Evolutionary conservation across 1,140 invertebrate species (phyloP).

Genomic region (Belonocnema kinseyi): DNA sequence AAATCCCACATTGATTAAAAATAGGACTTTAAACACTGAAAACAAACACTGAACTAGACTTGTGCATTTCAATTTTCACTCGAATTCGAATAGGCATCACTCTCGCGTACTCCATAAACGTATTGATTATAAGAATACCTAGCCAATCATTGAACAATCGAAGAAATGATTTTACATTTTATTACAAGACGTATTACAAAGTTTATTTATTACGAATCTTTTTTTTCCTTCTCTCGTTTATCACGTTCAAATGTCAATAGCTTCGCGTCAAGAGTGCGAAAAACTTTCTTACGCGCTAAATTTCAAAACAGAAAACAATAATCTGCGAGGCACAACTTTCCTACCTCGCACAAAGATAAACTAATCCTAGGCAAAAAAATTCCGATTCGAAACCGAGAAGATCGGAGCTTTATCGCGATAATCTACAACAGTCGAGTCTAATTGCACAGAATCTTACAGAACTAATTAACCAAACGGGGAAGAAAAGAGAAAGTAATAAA

Average conservation of each 20-base stretch:
- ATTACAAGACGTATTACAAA: slow-evolving; percentile 3
- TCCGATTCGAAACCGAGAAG: slow-evolving; percentile 8
- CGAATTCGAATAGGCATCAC: not conserved
- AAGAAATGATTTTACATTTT: slow-evolving; percentile 8
- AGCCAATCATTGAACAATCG: not conserved
- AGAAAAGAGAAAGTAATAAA: not conserved
- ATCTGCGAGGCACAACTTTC: not conserved
- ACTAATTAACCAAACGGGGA: not conserved
- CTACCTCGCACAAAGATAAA: not conserved
- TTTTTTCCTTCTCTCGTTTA: not conserved
- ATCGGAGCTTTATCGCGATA: not conserved
- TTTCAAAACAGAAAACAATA: not conserved
- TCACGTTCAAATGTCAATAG: not conserved
- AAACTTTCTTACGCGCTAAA: not conserved
- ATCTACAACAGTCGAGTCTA: slow-evolving; percentile 6
- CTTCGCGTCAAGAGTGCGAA: not conserved
- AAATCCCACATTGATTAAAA: slow-evolving; percentile 7
- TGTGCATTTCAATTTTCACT: slow-evolving; percentile 22
- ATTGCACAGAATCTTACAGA: not conserved
- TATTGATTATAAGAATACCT: slow-evolving; percentile 1
- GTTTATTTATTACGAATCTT: slow-evolving; percentile 1
- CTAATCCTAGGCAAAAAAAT: slow-evolving; percentile 1
- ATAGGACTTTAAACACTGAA: not conserved
- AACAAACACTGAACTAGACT: not conserved
- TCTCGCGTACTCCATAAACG: not conserved